Percentiles rank a stretch among this genome's conserved stretches.
These are phyloP conservation scores for Philaenus spumarius DNA, from an alignment of 1,140 invertebrate species.

Conservation along the genomic window DNA sequence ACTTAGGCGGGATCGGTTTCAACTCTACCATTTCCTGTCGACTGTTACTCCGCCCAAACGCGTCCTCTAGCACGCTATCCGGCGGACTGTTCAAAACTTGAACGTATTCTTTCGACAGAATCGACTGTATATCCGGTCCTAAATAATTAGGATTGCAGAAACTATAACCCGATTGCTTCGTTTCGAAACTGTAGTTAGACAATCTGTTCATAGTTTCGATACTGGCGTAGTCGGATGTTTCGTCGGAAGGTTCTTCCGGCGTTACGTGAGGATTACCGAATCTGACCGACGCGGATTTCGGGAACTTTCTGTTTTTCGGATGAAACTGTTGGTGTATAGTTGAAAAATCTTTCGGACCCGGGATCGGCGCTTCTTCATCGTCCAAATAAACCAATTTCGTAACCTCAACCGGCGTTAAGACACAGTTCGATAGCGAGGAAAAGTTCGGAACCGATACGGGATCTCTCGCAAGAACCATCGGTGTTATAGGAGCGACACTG, in stretches of 20 bases:
- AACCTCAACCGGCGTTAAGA: conserved; percentile 58
- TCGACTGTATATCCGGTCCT: conserved; percentile 49
- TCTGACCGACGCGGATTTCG: conserved; percentile 53
- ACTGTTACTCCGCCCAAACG: conserved; percentile 29
- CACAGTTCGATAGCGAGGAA: conserved; percentile 36
- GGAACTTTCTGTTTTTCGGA: conserved; percentile 37
- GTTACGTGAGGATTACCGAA: conserved; percentile 46
- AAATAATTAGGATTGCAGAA: conserved; percentile 65
- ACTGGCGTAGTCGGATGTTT: conserved; percentile 70
- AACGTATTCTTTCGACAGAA: conserved; percentile 33
- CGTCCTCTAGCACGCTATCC: conserved; percentile 35
- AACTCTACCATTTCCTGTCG: conserved; percentile 32
- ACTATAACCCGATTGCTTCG: conserved; percentile 26
- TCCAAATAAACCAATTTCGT: conserved; percentile 62
- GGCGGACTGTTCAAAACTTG: conserved; percentile 33
- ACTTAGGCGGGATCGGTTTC: conserved; percentile 38
- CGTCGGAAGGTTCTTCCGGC: conserved; percentile 55
- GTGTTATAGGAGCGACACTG: background rate
- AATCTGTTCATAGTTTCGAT: conserved; percentile 56
- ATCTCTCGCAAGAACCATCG: conserved; percentile 50
- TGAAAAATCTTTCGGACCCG: conserved; percentile 27
- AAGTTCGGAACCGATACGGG: conserved; percentile 72
- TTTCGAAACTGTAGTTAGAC: conserved; percentile 34
- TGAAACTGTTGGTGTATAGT: conserved; percentile 33
- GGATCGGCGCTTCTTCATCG: conserved; percentile 42